phyloP scores from a whole-genome alignment of 2,797 vertebrate species.

The Microctenopoma lineatum region DNA sequence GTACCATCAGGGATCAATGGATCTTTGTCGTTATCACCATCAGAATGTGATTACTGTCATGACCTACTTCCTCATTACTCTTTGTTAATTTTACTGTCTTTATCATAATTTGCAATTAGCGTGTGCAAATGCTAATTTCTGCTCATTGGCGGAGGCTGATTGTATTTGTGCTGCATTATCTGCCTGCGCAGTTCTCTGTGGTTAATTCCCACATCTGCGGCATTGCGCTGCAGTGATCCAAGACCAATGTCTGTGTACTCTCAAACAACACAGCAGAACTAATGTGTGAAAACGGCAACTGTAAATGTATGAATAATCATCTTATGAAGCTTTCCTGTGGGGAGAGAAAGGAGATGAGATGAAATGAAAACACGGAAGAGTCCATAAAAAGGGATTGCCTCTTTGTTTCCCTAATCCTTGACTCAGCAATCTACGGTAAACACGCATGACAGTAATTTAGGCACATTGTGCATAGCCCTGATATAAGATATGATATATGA shows the following conservation, averaged over 20 bases:
- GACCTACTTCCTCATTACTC: constrained; percentile 40
- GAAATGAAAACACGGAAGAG: constrained; percentile 29
- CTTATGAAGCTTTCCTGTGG: constrained; percentile 15
- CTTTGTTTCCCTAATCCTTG: constrained; percentile 21
- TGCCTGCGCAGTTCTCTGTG: constrained; percentile 17
- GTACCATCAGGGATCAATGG: constrained; percentile 57
- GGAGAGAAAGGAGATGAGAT: constrained; percentile 8
- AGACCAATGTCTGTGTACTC: constrained; percentile 24
- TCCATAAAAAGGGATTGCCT: constrained; percentile 21
- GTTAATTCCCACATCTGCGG: constrained; percentile 29
- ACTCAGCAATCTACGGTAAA: constrained; percentile 43
- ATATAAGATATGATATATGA: constrained; percentile 13
- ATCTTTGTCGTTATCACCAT: constrained; percentile 31
- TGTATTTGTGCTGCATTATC: constrained; percentile 61
- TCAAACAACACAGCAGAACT: constrained; percentile 39
- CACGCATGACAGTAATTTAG: constrained; percentile 12
- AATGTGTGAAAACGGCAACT: constrained; percentile 45
- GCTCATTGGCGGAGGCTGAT: constrained; percentile 49
- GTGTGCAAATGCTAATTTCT: constrained; percentile 40
- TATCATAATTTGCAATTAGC: constrained; percentile 66
- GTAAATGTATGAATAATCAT: constrained; percentile 45
- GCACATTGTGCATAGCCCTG: constrained; percentile 5
- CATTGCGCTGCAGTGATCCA: constrained; percentile 23
- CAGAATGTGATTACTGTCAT: constrained; percentile 36
- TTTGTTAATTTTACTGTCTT: constrained; percentile 34